Conservation (phyloP, 1,140 invertebrate genomes). For the Sesamia nonagrioides region DNA sequence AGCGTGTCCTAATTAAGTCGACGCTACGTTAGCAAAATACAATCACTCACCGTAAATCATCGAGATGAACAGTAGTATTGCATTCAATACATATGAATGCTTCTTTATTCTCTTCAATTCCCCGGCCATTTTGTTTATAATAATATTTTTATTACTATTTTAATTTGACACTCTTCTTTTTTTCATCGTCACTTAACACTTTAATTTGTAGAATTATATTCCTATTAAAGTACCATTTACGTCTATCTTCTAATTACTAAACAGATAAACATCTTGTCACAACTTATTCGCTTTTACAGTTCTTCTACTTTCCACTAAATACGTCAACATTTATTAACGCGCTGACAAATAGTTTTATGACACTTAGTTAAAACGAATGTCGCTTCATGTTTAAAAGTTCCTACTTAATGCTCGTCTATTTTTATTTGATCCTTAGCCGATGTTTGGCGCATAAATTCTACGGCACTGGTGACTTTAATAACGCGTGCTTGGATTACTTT, state of each 20-base stretch:
- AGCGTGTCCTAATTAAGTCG: slow-evolving; percentile 39
- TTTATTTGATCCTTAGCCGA: slow-evolving; percentile 70
- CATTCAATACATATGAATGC: slow-evolving; percentile 80
- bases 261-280: slow-evolving; percentile 68
- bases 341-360: slow-evolving; percentile 79
- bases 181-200: slow-evolving; percentile 72
- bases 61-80: slow-evolving; percentile 75
- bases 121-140: slow-evolving; percentile 71
- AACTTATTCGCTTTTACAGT: slow-evolving; percentile 67
- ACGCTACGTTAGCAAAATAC: slow-evolving; percentile 38
- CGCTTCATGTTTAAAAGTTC: slow-evolving; percentile 71
- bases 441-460: slow-evolving; percentile 69
- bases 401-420: slow-evolving; percentile 69
- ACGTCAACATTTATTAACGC: slow-evolving; percentile 80
- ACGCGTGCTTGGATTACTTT: slow-evolving; percentile 62
- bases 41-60: slow-evolving; percentile 82
- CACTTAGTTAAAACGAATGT: slow-evolving; percentile 75
- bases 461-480: slow-evolving; percentile 58
- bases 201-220: slow-evolving; percentile 1
- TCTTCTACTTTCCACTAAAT: slow-evolving; percentile 70
- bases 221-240: slow-evolving; percentile 48
- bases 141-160: slow-evolving; percentile 54
- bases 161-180: slow-evolving; percentile 76
- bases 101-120: slow-evolving; percentile 74
- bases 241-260: slow-evolving; percentile 51